These are phyloP conservation scores for Sebastes minor DNA, from an alignment of 2,797 vertebrate species.

Conservation along the genomic window DNA sequence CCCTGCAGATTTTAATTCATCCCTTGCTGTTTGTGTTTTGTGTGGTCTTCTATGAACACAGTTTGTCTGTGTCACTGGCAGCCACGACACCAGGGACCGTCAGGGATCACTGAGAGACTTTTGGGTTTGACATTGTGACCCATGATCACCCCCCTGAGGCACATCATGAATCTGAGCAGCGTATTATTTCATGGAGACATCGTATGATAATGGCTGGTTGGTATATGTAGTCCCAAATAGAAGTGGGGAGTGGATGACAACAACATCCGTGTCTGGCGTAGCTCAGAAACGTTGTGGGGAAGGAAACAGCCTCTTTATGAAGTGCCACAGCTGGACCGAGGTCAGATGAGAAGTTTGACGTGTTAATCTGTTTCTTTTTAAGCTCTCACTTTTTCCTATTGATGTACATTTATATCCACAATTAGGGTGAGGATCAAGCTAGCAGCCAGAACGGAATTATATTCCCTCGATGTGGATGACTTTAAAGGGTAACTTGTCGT, in stretches of 20 bases:
- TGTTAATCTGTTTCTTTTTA: conserved; percentile 15
- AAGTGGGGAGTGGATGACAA: conserved; percentile 35
- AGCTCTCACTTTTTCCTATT: conserved; percentile 13
- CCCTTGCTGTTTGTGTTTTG: conserved; percentile 58
- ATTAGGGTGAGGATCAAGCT: background rate
- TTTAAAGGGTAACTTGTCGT: background rate
- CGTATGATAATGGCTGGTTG: conserved; percentile 53
- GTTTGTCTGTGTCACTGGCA: conserved; percentile 27
- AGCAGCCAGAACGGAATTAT: background rate
- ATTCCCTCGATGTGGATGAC: background rate
- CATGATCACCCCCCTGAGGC: background rate
- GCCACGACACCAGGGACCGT: conserved; percentile 2
- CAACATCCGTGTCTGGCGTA: conserved; percentile 43
- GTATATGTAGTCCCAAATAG: conserved; percentile 52
- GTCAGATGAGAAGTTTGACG: background rate
- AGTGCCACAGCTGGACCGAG: background rate
- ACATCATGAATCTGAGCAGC: conserved; percentile 7
- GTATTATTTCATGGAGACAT: conserved; percentile 59
- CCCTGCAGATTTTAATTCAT: conserved; percentile 5
- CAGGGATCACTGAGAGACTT: background rate
- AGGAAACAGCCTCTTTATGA: conserved; percentile 1
- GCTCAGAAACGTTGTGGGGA: conserved; percentile 18
- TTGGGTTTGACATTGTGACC: conserved; percentile 41
- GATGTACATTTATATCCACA: background rate
- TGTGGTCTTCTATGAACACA: conserved; percentile 65